phyloP scores from a whole-genome alignment of 2,113 vertebrate species.

The Caracal caracal region DNA sequence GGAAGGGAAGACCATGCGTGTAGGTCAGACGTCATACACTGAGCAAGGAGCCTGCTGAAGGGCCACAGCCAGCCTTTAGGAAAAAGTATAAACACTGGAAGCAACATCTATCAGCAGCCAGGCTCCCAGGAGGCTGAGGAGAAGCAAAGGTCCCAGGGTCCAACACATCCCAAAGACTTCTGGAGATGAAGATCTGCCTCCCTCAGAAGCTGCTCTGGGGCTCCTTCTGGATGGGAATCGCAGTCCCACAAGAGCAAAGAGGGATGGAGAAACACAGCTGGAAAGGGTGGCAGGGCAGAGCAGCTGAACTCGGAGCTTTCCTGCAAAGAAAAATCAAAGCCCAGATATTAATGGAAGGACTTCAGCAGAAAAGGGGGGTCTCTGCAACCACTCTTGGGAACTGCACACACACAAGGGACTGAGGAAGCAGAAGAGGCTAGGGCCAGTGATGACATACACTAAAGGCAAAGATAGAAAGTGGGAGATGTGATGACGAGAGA shows the following conservation, averaged over 20 bases:
- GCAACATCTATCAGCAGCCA: neutral
- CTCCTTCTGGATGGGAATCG: neutral
- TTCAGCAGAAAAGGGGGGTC: neutral
- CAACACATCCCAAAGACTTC: neutral
- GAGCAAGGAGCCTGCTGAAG: neutral
- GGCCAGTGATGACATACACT: constrained; percentile 1
- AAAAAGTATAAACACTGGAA: neutral
- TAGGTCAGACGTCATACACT: neutral
- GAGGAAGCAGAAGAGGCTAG: neutral
- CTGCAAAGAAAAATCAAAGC: neutral
- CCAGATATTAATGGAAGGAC: neutral
- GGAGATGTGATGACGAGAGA: neutral
- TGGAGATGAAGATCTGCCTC: neutral
- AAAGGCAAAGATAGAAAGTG: neutral
- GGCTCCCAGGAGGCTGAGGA: neutral
- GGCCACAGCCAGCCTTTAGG: neutral
- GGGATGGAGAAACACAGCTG: neutral
- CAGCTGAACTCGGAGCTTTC: neutral
- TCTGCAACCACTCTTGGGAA: neutral
- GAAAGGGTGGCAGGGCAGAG: neutral
- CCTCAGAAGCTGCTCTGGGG: neutral
- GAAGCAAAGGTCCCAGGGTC: neutral
- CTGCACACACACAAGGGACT: neutral
- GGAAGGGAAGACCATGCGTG: neutral
- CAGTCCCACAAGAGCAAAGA: neutral